These are phyloP conservation scores for Malurus cyaneus DNA, from an alignment of 2,113 vertebrate species.

Conservation along the genomic window DNA sequence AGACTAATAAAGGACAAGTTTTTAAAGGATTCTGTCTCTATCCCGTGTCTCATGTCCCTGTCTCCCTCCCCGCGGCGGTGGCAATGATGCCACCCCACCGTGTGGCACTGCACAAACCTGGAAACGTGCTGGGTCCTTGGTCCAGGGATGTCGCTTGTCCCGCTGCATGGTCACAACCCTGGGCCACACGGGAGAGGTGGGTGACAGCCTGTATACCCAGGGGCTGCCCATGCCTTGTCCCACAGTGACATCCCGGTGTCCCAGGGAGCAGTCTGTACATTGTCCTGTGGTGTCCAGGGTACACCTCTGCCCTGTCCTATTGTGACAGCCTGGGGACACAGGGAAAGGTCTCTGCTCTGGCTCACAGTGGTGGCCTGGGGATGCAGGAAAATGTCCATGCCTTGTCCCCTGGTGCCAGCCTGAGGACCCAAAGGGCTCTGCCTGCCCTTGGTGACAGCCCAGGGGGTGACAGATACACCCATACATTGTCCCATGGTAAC, in stretches of 20 bases:
- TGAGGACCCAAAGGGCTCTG: no score
- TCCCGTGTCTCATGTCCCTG: not conserved
- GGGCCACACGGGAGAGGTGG: rapidly evolving
- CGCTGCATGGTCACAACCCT: not conserved
- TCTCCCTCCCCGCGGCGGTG: not conserved
- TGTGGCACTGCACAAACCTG: not conserved
- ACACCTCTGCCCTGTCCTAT: rapidly evolving
- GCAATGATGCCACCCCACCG: rapidly evolving
- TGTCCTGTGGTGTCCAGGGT: rapidly evolving
- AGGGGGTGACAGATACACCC: not conserved
- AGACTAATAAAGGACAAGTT: conserved; percentile 79
- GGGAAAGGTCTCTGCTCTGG: not conserved
- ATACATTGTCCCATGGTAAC: rapidly evolving
- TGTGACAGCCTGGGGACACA: rapidly evolving
- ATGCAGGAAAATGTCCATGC: rapidly evolving
- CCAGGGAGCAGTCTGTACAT: no score
- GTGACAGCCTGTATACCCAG: not conserved
- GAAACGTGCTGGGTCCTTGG: rapidly evolving
- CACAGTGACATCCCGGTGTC: rapidly evolving
- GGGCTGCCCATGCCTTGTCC: no score
- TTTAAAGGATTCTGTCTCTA: conserved; percentile 60
- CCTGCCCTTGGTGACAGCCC: not conserved
- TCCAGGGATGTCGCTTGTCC: rapidly evolving
- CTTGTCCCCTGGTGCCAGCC: rapidly evolving
- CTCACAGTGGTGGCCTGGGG: rapidly evolving